Evolutionary conservation across 2,797 vertebrate species (phyloP), one percentile per base, ranked within the genome.

Genomic region (Cephalopachus bancanus): DNA sequence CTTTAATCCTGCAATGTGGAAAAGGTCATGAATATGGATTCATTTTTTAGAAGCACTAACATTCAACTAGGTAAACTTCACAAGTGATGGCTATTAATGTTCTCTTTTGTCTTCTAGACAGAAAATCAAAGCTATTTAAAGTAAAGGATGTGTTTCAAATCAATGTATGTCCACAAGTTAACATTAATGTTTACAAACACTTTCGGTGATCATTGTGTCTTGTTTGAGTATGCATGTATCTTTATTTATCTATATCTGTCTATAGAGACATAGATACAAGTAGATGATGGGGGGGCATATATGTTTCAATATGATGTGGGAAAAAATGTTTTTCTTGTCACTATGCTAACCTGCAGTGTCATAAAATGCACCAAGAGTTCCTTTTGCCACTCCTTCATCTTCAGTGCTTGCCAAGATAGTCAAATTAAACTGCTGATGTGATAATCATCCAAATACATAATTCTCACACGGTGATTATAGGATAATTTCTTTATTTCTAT

Each of bases 81-180:
- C 97, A 98, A 98, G 79, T 7, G 5, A 98, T 97, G 95, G 95
- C 96, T 98, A 98, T 98, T 98, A 98, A 97, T 98, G 98, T 98
- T 98, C 95, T 97, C 97, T 98, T 98, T 98, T 98, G 97, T 98
- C 98, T 98, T 98, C 93, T 94, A 96, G 98, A 97, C 98, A 98
- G 98, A 98, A 98, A 98, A 98, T 98, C 98, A 98, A 99, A 98
- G 83, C 96, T 97, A 97, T 98, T 98, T 98, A 98, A 98, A 97
- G 93, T 97, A 98, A 98, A 98, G 96, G 97, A 98, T 98, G 97
- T 90, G 26, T 97, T 98, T 98, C 98, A 98, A 98, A 98, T 98
- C 98, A 97, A 93, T 97, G 93, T 97, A 93, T 97, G 96, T 98
- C 98, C 97, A 98, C 98, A 98, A 98, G 98, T 98, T 98, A 98